A percentile compares a stretch with the other conserved stretches of the same genome.
phyloP scores from a whole-genome alignment of 1,140 invertebrate genomes.

The Gonatopus flavifemur region DNA sequence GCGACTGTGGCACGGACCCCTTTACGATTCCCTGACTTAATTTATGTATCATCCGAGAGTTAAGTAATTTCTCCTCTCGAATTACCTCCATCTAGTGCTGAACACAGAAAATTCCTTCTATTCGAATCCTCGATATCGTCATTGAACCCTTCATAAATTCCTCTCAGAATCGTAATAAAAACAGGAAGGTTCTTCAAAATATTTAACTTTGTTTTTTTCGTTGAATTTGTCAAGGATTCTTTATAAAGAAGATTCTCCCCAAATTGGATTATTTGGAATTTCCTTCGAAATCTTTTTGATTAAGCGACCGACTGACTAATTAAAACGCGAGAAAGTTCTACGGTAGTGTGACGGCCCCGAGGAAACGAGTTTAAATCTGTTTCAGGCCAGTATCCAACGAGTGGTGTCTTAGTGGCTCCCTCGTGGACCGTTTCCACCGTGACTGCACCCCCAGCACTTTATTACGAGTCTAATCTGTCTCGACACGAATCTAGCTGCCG shows the following conservation, averaged over 20 bases:
- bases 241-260: background rate
- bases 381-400: constrained; percentile 52
- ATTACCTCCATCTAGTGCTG: constrained; percentile 46
- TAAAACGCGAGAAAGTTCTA: constrained; percentile 55
- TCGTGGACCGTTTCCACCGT: constrained; percentile 53
- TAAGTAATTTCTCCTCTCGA: constrained; percentile 60
- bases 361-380: constrained; percentile 59
- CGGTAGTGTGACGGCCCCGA: constrained; percentile 39
- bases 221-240: background rate
- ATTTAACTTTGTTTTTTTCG: no score
- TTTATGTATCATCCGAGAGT: constrained; percentile 62
- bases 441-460: constrained; percentile 51
- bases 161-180: no score
- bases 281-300: constrained; percentile 4
- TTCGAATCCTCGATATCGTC: background rate
- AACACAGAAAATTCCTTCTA: constrained; percentile 33
- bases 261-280: background rate
- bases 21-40: constrained; percentile 59
- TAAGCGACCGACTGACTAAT: constrained; percentile 41
- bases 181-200: no score
- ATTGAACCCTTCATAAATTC: background rate
- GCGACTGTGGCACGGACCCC: constrained; percentile 52
- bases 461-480: constrained; percentile 55
- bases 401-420: constrained; percentile 57
- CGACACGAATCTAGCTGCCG: constrained; percentile 28